A percentile compares a stretch with the other conserved stretches of the same genome.
Conservation (phyloP, 1,140 invertebrate genomes). For the Melanaphis sacchari region DNA sequence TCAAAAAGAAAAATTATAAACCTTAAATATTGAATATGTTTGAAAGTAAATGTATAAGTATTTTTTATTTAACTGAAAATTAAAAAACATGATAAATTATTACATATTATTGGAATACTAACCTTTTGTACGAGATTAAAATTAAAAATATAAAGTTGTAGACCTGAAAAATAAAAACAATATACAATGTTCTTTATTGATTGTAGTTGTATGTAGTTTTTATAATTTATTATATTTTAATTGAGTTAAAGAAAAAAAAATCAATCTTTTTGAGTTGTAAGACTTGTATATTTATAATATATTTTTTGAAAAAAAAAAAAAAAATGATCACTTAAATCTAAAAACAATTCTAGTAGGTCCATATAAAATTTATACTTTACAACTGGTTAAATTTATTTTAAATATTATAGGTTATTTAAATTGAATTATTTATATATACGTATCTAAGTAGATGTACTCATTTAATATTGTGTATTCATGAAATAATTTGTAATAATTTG, state of each 20-base stretch:
- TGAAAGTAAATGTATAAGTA: neutral
- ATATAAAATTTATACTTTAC: neutral
- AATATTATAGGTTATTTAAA: neutral
- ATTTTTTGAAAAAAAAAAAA: neutral
- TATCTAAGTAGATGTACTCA: neutral
- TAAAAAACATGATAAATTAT: too few relatives aligned
- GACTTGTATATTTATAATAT: neutral
- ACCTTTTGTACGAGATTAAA: slow-evolving; percentile 59
- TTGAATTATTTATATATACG: neutral
- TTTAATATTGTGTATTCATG: too few relatives aligned
- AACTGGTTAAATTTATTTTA: neutral
- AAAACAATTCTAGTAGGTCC: neutral
- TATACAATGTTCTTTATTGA: neutral
- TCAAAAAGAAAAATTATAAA: too few relatives aligned
- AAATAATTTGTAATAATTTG: too few relatives aligned
- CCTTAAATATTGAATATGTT: neutral
- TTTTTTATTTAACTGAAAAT: neutral
- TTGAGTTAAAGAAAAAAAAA: neutral
- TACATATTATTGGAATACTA: neutral
- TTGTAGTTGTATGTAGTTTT: neutral
- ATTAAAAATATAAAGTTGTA: slow-evolving; percentile 61
- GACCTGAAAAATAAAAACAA: slow-evolving; percentile 58
- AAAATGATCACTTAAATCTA: neutral
- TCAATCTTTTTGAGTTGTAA: neutral
- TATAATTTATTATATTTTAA: too few relatives aligned